phyloP scores from a whole-genome alignment of 2,113 vertebrate species.

The Vulpes lagopus region DNA sequence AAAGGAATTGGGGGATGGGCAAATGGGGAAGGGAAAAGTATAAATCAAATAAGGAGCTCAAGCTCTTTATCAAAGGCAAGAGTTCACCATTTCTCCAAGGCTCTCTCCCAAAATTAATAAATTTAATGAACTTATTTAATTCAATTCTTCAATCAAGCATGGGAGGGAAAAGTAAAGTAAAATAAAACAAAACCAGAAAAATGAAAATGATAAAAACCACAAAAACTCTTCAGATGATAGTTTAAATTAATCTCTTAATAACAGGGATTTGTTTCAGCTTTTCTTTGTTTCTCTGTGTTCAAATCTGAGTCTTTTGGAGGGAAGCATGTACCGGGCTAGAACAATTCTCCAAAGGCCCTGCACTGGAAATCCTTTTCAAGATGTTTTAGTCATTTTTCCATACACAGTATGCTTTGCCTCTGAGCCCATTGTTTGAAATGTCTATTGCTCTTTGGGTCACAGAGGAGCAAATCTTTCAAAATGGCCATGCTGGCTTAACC shows the following conservation, averaged over 20 bases:
- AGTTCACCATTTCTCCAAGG: neutral
- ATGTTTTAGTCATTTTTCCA: conserved; percentile 61
- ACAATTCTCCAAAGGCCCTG: conserved; percentile 14
- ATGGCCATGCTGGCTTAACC: conserved; percentile 60
- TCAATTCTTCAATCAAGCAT: neutral
- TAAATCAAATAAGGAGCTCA: neutral
- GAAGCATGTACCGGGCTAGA: neutral
- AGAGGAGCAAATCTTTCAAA: conserved; percentile 66
- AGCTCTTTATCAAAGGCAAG: neutral
- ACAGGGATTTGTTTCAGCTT: conserved; percentile 40
- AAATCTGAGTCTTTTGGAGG: conserved; percentile 37
- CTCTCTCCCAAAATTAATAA: neutral
- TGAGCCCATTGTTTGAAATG: conserved; percentile 72
- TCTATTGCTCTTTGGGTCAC: conserved; percentile 66
- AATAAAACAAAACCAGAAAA: neutral
- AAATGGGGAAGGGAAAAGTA: neutral
- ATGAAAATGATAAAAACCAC: neutral
- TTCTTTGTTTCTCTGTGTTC: conserved; percentile 36
- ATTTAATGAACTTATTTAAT: neutral
- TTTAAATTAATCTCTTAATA: conserved; percentile 44
- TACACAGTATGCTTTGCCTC: conserved; percentile 50
- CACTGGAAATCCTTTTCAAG: conserved; percentile 51
- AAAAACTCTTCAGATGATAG: neutral
- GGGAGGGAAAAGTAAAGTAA: neutral
- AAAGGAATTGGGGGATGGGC: neutral